These are phyloP conservation scores for Lates calcarifer DNA, from an alignment of 2,113 vertebrate species.

Conservation along the genomic window DNA sequence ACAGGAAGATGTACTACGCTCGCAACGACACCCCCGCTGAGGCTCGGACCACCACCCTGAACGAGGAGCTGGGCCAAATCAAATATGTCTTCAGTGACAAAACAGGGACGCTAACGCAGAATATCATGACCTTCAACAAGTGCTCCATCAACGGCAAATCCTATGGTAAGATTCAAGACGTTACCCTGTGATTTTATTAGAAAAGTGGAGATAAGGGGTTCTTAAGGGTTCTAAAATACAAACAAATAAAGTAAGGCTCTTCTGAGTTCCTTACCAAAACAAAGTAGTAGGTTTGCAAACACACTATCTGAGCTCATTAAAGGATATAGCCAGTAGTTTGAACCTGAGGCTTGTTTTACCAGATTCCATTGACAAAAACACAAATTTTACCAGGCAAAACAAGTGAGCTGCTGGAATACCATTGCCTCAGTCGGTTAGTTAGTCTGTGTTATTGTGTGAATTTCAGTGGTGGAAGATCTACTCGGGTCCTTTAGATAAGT, in stretches of 20 bases:
- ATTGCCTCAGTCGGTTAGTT: too few species aligned
- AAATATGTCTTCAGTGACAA: conserved; percentile 98
- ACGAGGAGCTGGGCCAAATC: conserved; percentile 97
- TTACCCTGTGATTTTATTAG: too few species aligned
- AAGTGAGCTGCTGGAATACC: too few species aligned
- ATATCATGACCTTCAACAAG: conserved; percentile 97
- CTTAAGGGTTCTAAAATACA: background rate
- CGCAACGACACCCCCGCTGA: conserved; percentile 88
- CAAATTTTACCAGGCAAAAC: too few species aligned
- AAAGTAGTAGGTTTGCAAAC: background rate
- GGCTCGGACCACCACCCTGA: conserved; percentile 95
- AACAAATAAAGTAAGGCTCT: background rate
- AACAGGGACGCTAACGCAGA: conserved; percentile 97
- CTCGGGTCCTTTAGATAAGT: too few species aligned
- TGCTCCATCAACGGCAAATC: conserved; percentile 93
- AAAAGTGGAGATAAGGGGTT: too few species aligned
- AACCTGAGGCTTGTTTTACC: too few species aligned
- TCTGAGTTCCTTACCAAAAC: too few species aligned
- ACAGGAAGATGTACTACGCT: conserved; percentile 92
- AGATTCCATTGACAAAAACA: too few species aligned
- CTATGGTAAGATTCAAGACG: conserved; percentile 84
- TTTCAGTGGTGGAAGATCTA: too few species aligned
- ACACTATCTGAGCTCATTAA: background rate
- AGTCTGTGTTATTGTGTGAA: too few species aligned
- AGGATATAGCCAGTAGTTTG: too few species aligned